phyloP scores from a whole-genome alignment of 2,888 invertebrate genomes.

The Halocaridina rubra region DNA sequence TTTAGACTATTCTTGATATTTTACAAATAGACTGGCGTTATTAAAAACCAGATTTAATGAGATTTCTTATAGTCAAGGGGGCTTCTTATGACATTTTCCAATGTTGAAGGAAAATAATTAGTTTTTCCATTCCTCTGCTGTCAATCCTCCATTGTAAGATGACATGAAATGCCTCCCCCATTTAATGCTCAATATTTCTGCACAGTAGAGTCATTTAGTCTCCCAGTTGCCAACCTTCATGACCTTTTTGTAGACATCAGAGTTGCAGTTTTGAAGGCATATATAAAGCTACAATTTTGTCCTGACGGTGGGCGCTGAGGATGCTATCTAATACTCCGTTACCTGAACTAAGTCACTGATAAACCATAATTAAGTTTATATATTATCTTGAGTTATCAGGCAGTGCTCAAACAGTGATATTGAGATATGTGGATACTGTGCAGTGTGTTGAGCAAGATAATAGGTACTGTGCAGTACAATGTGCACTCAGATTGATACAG shows the following conservation, averaged over 20 bases:
- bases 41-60: conserved; percentile 16
- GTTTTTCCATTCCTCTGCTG: no score
- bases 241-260: not conserved
- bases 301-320: not conserved
- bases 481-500: conserved; percentile 30
- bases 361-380: not conserved
- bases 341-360: not conserved
- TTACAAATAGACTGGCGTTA: conserved; percentile 12
- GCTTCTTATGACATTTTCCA: conserved; percentile 32
- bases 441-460: conserved; percentile 42
- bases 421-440: conserved; percentile 23
- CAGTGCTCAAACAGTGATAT: conserved; percentile 1
- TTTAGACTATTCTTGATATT: conserved; percentile 37
- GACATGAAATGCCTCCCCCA: conserved; percentile 32
- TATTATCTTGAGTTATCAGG: not conserved
- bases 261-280: no score
- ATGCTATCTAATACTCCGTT: not conserved
- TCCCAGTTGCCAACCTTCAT: not conserved
- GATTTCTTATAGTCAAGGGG: not conserved
- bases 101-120: no score
- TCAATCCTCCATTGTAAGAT: no score
- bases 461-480: conserved; percentile 45
- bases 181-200: conserved; percentile 29
- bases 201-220: conserved; percentile 14
- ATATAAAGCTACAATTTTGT: not conserved